Conservation (phyloP, 2,888 invertebrate genomes). For the Chelonus formosanus region DNA sequence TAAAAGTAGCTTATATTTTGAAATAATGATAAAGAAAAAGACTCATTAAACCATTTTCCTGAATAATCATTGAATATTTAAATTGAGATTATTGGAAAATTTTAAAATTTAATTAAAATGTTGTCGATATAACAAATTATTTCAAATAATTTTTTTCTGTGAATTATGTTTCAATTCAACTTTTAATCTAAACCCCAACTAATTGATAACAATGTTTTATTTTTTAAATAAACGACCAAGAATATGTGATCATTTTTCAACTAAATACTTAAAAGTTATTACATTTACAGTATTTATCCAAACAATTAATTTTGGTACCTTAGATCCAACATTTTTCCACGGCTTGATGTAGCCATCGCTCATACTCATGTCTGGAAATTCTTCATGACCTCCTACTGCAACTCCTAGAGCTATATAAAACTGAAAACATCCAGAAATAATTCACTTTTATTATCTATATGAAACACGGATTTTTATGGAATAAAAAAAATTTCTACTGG, state of each 20-base stretch:
- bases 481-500: slow-evolving; percentile 45
- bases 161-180: too few relatives aligned
- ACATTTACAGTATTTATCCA: too few relatives aligned
- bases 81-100: too few relatives aligned
- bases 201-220: background rate
- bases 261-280: slow-evolving; percentile 3
- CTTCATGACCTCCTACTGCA: slow-evolving; percentile 78
- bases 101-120: background rate
- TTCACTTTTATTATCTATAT: background rate
- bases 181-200: too few relatives aligned
- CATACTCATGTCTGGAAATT: slow-evolving; percentile 72
- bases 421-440: slow-evolving; percentile 63
- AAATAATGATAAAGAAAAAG: too few relatives aligned
- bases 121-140: background rate
- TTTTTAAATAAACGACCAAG: background rate
- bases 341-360: slow-evolving; percentile 71
- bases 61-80: too few relatives aligned
- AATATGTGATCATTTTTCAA: slow-evolving; percentile 1
- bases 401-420: slow-evolving; percentile 81
- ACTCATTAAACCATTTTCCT: too few relatives aligned
- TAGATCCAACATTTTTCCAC: slow-evolving; percentile 77
- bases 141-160: too few relatives aligned
- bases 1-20: background rate
- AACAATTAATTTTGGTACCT: slow-evolving; percentile 55
- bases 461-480: background rate